A percentile compares a stretch with the other conserved stretches of the same genome.
Conservation (phyloP, 2,113 vertebrate genomes). For the Tetraodon nigroviridis region DNA sequence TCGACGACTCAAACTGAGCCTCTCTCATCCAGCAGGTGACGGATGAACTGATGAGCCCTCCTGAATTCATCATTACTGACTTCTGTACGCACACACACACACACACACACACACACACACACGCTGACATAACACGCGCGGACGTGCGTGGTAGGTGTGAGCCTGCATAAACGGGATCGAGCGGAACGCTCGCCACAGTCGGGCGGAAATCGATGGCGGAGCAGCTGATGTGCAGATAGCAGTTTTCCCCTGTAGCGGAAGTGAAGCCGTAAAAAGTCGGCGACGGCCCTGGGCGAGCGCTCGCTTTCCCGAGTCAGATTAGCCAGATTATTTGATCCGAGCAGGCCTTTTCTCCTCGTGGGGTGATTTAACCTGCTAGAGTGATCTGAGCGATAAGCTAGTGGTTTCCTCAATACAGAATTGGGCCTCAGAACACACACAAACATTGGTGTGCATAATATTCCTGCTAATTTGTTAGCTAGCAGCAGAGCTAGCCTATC, state of each 20-base stretch:
- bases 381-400: neutral
- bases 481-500: conserved; percentile 29
- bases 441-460: too few species aligned
- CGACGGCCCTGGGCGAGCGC: conserved; percentile 20
- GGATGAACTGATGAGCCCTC: conserved; percentile 55
- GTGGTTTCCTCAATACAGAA: too few species aligned
- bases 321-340: conserved; percentile 15
- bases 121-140: neutral
- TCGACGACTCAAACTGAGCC: conserved; percentile 30
- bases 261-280: conserved; percentile 25
- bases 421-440: too few species aligned
- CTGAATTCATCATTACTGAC: conserved; percentile 50
- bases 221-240: conserved; percentile 35
- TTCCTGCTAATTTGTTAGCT: neutral
- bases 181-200: neutral
- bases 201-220: conserved; percentile 38
- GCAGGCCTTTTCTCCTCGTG: conserved; percentile 2
- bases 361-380: conserved; percentile 9
- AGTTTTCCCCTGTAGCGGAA: conserved; percentile 22
- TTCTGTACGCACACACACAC: conserved; percentile 14
- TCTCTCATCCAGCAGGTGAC: conserved; percentile 41
- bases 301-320: conserved; percentile 22
- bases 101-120: neutral
- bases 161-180: conserved; percentile 37
- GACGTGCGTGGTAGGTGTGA: conserved; percentile 24